Conservation (phyloP, 2,888 invertebrate species). For the Odontocerum albicorne region DNA sequence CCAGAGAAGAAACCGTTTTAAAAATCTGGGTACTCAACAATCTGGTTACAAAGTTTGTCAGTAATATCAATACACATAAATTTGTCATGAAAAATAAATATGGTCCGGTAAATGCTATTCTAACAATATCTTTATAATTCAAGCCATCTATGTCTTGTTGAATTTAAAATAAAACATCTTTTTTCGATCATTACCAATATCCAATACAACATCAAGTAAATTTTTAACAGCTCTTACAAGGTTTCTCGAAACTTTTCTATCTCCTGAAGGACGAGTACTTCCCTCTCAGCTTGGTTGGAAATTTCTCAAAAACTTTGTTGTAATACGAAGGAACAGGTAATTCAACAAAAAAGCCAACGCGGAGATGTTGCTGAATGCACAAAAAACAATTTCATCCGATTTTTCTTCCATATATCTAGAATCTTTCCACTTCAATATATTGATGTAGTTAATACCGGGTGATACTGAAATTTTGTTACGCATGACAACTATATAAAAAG, state of each 20-base stretch:
- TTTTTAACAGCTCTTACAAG: constrained; percentile 28
- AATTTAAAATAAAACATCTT: constrained; percentile 11
- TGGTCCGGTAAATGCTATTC: too few species aligned
- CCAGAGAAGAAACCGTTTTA: too few species aligned
- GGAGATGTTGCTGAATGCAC: constrained; percentile 30
- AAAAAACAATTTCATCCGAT: constrained; percentile 26
- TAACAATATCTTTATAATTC: too few species aligned
- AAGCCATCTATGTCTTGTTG: too few species aligned
- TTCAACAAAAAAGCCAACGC: constrained; percentile 29
- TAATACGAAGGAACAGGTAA: constrained; percentile 34
- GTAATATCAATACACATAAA: too few species aligned
- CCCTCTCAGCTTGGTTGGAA: constrained; percentile 30
- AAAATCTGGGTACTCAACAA: too few species aligned
- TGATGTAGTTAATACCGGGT: too few species aligned
- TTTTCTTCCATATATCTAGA: not conserved
- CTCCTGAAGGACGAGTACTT: constrained; percentile 18
- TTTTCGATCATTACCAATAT: constrained; percentile 18
- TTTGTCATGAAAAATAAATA: too few species aligned
- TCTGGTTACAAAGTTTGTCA: too few species aligned
- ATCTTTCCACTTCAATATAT: too few species aligned
- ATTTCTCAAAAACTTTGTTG: constrained; percentile 24
- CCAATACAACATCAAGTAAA: constrained; percentile 26
- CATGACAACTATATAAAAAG: too few species aligned
- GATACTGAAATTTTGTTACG: too few species aligned
- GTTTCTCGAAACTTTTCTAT: constrained; percentile 18